phyloP scores from a whole-genome alignment of 2,888 invertebrate species.

The Ypsolopha scabrella region DNA sequence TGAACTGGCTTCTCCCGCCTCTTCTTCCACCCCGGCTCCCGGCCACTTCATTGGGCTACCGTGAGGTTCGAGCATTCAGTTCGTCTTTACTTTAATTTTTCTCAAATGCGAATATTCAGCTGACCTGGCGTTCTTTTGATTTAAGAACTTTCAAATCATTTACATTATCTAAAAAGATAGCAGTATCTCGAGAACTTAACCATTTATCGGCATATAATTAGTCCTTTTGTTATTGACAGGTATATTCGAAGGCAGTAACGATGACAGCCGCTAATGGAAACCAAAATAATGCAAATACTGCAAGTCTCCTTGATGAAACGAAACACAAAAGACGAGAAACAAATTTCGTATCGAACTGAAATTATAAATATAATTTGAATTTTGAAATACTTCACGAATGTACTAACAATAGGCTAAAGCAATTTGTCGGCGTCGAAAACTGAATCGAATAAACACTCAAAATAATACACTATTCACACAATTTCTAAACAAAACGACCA shows the following conservation, averaged over 20 bases:
- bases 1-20: conserved; percentile 63
- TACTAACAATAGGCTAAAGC: conserved; percentile 52
- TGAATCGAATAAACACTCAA: conserved; percentile 71
- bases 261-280: conserved; percentile 63
- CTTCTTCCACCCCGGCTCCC: conserved; percentile 77
- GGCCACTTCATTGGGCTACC: conserved; percentile 84
- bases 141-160: background rate
- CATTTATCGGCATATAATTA: conserved; percentile 33
- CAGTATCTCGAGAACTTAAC: conserved; percentile 19
- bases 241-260: conserved; percentile 37
- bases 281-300: conserved; percentile 67
- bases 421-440: conserved; percentile 73
- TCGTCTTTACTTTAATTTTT: conserved; percentile 14
- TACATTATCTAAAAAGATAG: conserved; percentile 16
- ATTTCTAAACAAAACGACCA: conserved; percentile 70
- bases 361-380: conserved; percentile 15
- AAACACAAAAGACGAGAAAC: conserved; percentile 64
- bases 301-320: conserved; percentile 66
- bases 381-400: conserved; percentile 46
- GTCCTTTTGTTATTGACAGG: conserved; percentile 56
- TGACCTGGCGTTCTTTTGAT: background rate
- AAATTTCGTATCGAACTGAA: conserved; percentile 20
- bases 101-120: background rate
- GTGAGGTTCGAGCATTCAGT: conserved; percentile 70
- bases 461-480: conserved; percentile 73